phyloP scores from a whole-genome alignment of 2,888 invertebrate genomes.

The Platycnemis pennipes region DNA sequence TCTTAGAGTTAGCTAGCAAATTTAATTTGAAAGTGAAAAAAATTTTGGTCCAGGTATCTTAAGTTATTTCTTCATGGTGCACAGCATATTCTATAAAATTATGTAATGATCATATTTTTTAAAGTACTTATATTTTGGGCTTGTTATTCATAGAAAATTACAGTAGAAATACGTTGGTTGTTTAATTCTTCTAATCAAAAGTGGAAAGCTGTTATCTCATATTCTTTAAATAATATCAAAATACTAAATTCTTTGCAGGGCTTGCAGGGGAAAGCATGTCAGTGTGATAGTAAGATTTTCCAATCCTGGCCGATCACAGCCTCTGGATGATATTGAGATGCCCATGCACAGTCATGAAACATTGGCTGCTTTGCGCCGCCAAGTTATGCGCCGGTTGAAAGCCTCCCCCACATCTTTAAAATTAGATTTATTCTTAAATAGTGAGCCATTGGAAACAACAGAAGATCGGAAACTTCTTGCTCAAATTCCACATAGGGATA shows the following conservation, averaged over 20 bases:
- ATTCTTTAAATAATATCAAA: no score
- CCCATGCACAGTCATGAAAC: conserved; percentile 97
- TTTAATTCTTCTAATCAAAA: no score
- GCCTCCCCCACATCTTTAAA: conserved; percentile 87
- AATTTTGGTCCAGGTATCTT: no score
- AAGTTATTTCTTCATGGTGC: no score
- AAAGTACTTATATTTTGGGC: no score
- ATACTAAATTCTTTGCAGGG: conserved; percentile 84
- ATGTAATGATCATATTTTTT: no score
- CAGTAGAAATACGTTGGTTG: no score
- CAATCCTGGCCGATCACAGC: conserved; percentile 88
- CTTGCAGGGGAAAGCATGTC: conserved; percentile 94
- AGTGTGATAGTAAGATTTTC: conserved; percentile 93
- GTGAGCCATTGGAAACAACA: conserved; percentile 91
- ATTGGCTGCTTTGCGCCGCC: conserved; percentile 90
- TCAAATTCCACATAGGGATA: conserved; percentile 92
- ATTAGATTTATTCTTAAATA: conserved; percentile 93
- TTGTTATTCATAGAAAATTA: no score
- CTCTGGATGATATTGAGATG: conserved; percentile 93
- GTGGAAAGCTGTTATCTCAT: no score
- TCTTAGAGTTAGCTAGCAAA: no score
- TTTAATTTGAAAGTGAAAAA: no score
- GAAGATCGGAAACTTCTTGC: conserved; percentile 94
- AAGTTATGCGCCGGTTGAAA: conserved; percentile 85
- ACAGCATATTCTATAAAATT: no score